A percentile compares a stretch with the other conserved stretches of the same genome.
These are phyloP conservation scores for Cacoxenus indagator DNA, from an alignment of 2,888 invertebrate genomes.

Conservation along the genomic window DNA sequence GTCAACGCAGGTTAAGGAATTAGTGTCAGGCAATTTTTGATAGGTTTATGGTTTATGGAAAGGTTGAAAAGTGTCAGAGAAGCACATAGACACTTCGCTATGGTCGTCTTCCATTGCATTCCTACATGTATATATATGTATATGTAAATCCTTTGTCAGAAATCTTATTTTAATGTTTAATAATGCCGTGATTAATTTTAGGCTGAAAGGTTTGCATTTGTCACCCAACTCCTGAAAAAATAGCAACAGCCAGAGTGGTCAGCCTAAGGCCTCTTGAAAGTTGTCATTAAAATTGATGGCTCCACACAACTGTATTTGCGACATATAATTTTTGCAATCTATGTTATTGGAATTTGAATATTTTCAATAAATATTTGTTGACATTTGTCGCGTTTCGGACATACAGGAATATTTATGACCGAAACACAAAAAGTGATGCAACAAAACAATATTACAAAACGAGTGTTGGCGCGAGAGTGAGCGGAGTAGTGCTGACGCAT, in stretches of 20 bases:
- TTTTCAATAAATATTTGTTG: slow-evolving; percentile 9
- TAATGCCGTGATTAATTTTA: slow-evolving; percentile 1
- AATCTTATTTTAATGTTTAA: too few relatives aligned
- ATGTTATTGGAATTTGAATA: not conserved
- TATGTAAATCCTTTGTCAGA: too few relatives aligned
- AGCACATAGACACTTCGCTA: too few relatives aligned
- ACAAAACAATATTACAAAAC: slow-evolving; percentile 11
- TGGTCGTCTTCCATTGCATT: too few relatives aligned
- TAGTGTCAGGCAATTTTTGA: too few relatives aligned
- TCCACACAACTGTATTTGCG: not conserved
- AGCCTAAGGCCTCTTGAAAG: not conserved
- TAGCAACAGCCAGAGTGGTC: not conserved
- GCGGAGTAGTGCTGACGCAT: slow-evolving; percentile 47
- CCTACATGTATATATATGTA: too few relatives aligned
- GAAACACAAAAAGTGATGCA: not conserved
- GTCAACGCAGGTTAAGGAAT: too few relatives aligned
- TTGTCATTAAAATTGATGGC: not conserved
- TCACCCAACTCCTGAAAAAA: not conserved
- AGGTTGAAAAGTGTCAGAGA: too few relatives aligned
- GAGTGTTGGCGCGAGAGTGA: not conserved
- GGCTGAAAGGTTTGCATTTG: not conserved
- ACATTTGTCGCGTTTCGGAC: slow-evolving; percentile 14
- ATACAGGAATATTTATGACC: not conserved
- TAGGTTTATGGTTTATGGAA: too few relatives aligned
- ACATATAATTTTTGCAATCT: not conserved